phyloP scores from a whole-genome alignment of 2,797 vertebrate species.

The Podargus strigoides region DNA sequence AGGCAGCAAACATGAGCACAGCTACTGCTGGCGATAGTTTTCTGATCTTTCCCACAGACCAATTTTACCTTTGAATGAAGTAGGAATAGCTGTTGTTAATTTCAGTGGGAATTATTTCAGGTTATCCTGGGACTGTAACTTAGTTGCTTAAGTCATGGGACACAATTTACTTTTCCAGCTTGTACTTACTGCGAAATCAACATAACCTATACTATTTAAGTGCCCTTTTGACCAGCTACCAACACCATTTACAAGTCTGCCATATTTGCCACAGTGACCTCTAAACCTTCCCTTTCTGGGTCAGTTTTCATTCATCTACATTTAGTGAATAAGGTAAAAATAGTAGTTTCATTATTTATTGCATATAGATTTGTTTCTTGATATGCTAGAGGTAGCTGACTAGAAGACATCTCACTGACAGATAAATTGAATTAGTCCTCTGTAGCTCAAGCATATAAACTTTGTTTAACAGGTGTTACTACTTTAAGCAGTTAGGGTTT shows the following conservation, averaged over 20 bases:
- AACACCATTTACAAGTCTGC: background rate
- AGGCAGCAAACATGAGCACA: background rate
- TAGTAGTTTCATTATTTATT: background rate
- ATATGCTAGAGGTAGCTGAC: background rate
- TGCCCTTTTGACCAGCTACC: background rate
- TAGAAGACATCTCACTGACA: background rate
- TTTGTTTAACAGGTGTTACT: background rate
- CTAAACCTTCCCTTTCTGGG: background rate
- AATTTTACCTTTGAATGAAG: background rate
- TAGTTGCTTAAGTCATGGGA: background rate
- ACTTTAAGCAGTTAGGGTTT: background rate
- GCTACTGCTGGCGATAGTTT: background rate
- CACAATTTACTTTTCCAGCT: background rate
- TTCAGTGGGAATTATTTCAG: background rate
- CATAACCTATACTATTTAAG: background rate
- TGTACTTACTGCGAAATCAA: background rate
- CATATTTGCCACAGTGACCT: background rate
- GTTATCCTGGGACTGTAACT: background rate
- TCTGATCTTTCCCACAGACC: background rate
- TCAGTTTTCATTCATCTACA: background rate
- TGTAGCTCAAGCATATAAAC: background rate
- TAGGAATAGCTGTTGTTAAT: background rate
- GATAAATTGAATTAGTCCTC: background rate
- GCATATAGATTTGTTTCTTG: background rate
- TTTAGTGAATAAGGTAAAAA: background rate